Evolutionary conservation across 2,888 invertebrate genomes (phyloP).

Genomic region (Pocota personata): DNA sequence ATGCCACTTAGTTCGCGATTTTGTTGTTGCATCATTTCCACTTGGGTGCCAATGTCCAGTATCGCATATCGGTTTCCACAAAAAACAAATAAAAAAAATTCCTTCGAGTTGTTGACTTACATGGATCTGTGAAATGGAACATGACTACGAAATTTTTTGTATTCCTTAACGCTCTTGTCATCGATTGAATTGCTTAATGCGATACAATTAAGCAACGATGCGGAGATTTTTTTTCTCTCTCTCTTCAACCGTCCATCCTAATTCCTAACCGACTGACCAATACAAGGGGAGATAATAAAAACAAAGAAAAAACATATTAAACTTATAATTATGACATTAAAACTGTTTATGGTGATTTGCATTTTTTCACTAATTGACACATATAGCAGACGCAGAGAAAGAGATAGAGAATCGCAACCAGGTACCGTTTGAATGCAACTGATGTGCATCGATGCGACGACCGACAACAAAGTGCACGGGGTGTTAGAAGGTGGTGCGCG

Average conservation of each 20-base stretch:
- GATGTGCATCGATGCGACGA: slow-evolving; percentile 72
- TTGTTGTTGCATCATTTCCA: slow-evolving; percentile 68
- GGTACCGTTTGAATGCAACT: slow-evolving; percentile 71
- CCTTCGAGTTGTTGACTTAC: slow-evolving; percentile 54
- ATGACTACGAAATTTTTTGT: slow-evolving; percentile 32
- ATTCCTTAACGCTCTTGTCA: slow-evolving; percentile 52
- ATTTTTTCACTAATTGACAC: slow-evolving; percentile 67
- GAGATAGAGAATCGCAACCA: slow-evolving; percentile 30
- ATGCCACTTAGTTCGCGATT: slow-evolving; percentile 70
- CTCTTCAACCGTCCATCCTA: not conserved
- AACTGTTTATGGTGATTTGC: slow-evolving; percentile 69
- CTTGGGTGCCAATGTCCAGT: slow-evolving; percentile 71
- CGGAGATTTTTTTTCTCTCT: not conserved
- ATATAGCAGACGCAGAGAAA: slow-evolving; percentile 31
- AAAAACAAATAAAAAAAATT: slow-evolving; percentile 29
- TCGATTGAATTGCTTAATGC: slow-evolving; percentile 61
- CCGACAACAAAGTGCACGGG: slow-evolving; percentile 52
- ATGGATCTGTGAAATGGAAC: slow-evolving; percentile 57
- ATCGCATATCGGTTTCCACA: slow-evolving; percentile 62
- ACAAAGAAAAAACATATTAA: not conserved
- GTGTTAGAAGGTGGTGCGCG: slow-evolving; percentile 55
- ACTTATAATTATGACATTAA: slow-evolving; percentile 61
- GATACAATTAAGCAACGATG: slow-evolving; percentile 58
- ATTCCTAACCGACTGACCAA: slow-evolving; percentile 24
- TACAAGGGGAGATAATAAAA: not conserved